Conservation (phyloP, 2,113 vertebrate species). For the Channa maculata region DNA sequence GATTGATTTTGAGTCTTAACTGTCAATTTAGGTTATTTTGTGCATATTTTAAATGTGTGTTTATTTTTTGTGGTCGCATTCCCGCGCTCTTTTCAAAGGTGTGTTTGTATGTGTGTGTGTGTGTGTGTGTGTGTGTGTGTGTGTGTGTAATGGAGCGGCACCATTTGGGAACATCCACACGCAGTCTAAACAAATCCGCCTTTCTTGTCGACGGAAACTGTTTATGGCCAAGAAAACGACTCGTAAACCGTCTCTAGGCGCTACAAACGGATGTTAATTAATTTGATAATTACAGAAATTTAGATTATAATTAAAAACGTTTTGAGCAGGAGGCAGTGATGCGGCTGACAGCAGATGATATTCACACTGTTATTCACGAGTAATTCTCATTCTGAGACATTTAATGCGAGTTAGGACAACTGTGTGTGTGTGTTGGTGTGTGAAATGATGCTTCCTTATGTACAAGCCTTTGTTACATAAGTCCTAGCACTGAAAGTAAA, state of each 20-base stretch:
- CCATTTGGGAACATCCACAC: constrained; percentile 54
- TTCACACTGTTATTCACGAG: constrained; percentile 25
- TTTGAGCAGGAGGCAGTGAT: neutral
- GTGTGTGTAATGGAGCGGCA: constrained; percentile 45
- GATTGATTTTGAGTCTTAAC: neutral
- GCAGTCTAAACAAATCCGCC: constrained; percentile 65
- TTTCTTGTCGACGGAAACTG: constrained; percentile 63
- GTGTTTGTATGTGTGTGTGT: neutral
- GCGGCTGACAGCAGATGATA: constrained; percentile 23
- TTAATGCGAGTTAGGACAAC: constrained; percentile 47
- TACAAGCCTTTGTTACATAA: constrained; percentile 9
- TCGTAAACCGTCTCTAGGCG: neutral
- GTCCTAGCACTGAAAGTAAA: constrained; percentile 24
- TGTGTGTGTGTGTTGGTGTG: neutral
- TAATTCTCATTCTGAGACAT: neutral
- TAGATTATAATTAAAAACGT: neutral
- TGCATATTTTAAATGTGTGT: neutral
- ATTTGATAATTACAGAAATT: neutral
- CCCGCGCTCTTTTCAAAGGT: too few relatives aligned
- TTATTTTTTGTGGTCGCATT: constrained; percentile 11
- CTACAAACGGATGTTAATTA: neutral
- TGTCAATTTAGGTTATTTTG: neutral
- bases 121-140: neutral
- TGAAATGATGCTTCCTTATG: neutral
- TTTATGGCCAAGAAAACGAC: neutral